Evolutionary conservation across 2,113 vertebrate genomes (phyloP).

Genomic region (Paramisgurnus dabryanus): DNA sequence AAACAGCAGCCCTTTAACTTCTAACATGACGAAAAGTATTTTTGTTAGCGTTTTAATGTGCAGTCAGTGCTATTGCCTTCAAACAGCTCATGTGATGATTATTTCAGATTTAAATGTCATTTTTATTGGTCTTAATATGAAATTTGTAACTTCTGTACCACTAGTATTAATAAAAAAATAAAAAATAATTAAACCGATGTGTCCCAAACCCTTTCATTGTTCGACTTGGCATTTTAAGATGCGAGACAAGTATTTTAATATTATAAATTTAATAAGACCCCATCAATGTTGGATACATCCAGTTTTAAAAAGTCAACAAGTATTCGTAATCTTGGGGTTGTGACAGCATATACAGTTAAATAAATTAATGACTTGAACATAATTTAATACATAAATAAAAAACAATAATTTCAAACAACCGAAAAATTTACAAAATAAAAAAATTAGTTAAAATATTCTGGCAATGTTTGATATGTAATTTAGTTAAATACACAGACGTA

Average conservation of each 20-base stretch:
- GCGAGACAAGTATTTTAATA: no score
- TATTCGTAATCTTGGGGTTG: not conserved
- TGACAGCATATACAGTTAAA: constrained; percentile 7
- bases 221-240: no score
- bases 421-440: not conserved
- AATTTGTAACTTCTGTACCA: no score
- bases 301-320: constrained; percentile 21
- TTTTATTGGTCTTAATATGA: no score
- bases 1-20: constrained; percentile 30
- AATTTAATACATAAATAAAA: constrained; percentile 48
- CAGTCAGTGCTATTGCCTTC: constrained; percentile 45
- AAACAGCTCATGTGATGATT: constrained; percentile 11
- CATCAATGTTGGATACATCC: constrained; percentile 1
- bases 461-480: not conserved
- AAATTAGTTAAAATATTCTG: not conserved
- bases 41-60: constrained; percentile 27
- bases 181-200: no score
- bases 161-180: no score
- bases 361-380: constrained; percentile 46
- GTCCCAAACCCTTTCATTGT: no score
- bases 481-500: not conserved
- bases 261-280: no score
- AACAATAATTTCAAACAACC: constrained; percentile 14
- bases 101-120: no score
- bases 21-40: constrained; percentile 3